A percentile compares a stretch with the other conserved stretches of the same genome.
Conservation (phyloP, 2,888 invertebrate genomes). For the Lypha dubia region DNA sequence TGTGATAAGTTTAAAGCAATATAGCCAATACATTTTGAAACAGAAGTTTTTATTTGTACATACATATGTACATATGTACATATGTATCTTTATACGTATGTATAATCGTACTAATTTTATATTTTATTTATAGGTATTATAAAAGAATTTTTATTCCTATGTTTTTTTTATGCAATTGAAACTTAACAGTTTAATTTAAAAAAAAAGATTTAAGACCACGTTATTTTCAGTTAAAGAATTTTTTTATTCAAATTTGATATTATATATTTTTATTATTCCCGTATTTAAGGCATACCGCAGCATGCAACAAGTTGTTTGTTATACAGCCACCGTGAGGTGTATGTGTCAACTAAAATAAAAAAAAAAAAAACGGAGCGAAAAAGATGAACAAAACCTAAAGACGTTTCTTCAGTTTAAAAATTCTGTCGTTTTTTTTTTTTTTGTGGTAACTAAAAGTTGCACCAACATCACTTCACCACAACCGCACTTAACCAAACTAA, state of each 20-base stretch:
- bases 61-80: background rate
- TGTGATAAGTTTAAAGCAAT: background rate
- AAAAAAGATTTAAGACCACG: background rate
- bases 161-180: background rate
- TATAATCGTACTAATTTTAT: no score
- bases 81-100: no score
- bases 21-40: constrained; percentile 19
- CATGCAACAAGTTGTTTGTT: constrained; percentile 53
- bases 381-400: constrained; percentile 33
- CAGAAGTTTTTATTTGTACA: background rate
- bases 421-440: background rate
- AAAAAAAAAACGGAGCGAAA: constrained; percentile 19
- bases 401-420: constrained; percentile 41
- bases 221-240: background rate
- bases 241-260: constrained; percentile 21
- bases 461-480: constrained; percentile 15
- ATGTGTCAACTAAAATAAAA: constrained; percentile 3
- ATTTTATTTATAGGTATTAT: no score
- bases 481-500: background rate
- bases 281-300: constrained; percentile 34
- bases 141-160: background rate
- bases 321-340: constrained; percentile 7
- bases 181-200: background rate
- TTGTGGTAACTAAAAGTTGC: constrained; percentile 39
- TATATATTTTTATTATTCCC: constrained; percentile 27